Base-by-base conservation (phyloP, 2,888 invertebrate species). In the Drosophila dives region DNA sequence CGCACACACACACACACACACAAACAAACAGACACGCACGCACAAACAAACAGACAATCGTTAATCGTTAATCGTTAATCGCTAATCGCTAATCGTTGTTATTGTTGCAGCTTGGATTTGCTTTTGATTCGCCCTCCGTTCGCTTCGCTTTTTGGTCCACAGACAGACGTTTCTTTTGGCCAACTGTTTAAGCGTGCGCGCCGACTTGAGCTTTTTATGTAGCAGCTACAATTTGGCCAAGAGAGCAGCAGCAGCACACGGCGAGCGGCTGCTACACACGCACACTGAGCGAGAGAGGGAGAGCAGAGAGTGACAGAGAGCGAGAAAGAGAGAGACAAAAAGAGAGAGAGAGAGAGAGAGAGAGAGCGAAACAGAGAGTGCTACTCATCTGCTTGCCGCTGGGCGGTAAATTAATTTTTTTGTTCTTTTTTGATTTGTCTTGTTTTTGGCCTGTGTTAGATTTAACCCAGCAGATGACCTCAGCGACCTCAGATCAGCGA, bases 121-220 rank as follows among this genome's bases (percentile, higher is more conserved):
- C 29, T 55, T 23, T 61, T 36, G 50, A 38, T 50, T 72, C 54
- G 66, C 58, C 77, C 66, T 58, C 77, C 29, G 60, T 68, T 71
- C 56, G 65, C 67, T 69, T 67, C 66, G 75, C 75, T 75, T 74
- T 58, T 74, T 58, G 77, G 75, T 82, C 85, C 79, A 85, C 79
- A 90, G 90, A 81, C 89, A 80, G 78, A 83, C 80, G 89, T 85
- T 83, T 86, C 92, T 86, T 87, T 89, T 81, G 81, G 76, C 70
- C 86, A 90, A 92, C 92, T 92, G 92, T 82, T 88, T 81, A 77
- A 83, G 76, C 81, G 85, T 87, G 87, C 86, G 85, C 76, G 68
- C 55, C 67, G 90, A 81, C 89, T 78, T 68, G 80, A 91, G 91
- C 91, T 92, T 92, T 92, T 92, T 92, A 92, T 92, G 89, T 90